phyloP scores from a whole-genome alignment of 1,140 invertebrate species.

The Nephotettix cincticeps region DNA sequence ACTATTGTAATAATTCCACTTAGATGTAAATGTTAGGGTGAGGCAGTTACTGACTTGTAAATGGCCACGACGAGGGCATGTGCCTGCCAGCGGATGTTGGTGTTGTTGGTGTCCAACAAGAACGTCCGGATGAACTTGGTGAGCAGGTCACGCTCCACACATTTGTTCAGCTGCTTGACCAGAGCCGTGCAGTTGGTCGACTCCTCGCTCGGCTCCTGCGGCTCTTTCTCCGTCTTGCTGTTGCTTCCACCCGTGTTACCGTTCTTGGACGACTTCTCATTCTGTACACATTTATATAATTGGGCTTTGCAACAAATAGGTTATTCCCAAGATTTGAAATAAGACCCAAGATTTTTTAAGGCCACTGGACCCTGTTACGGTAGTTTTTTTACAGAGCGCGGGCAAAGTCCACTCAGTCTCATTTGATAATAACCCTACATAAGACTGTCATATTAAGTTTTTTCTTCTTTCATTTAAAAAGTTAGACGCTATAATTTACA shows the following conservation, averaged over 20 bases:
- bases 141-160: constrained; percentile 65
- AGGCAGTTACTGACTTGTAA: constrained; percentile 73
- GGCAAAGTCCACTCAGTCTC: no score
- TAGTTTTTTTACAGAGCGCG: no score
- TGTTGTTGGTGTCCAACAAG: constrained; percentile 90
- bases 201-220: constrained; percentile 65
- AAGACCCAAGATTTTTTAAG: no score
- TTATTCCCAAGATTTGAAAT: no score
- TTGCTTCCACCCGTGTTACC: constrained; percentile 35
- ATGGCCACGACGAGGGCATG: constrained; percentile 85
- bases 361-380: no score
- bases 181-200: constrained; percentile 65
- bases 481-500: no score
- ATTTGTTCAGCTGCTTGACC: constrained; percentile 68
- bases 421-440: no score
- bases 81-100: constrained; percentile 92
- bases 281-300: background rate
- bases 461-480: no score
- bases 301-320: background rate
- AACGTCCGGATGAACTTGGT: constrained; percentile 87
- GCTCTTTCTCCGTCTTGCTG: constrained; percentile 33
- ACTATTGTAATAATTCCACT: no score
- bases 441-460: no score
- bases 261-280: constrained; percentile 12
- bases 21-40: no score